phyloP scores from a whole-genome alignment of 2,888 invertebrate species.

The Drosophila anomalipes region DNA sequence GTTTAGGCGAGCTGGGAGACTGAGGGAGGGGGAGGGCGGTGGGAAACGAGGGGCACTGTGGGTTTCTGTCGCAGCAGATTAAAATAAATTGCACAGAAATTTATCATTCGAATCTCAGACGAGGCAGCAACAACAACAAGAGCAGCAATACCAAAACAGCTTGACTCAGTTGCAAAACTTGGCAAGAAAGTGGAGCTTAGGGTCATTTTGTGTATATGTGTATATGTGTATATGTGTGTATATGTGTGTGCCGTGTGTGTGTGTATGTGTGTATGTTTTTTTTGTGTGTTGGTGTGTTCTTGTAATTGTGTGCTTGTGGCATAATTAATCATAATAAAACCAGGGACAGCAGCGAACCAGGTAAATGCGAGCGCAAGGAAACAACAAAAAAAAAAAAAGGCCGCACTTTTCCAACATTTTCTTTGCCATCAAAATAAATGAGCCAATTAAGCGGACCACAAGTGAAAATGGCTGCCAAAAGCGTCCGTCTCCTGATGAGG shows the following conservation, averaged over 20 bases:
- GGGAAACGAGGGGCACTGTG: not conserved
- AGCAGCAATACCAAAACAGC: constrained; percentile 39
- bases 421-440: constrained; percentile 79
- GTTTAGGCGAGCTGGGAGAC: not conserved
- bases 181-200: constrained; percentile 74
- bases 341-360: constrained; percentile 52
- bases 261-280: constrained; percentile 22
- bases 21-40: not conserved
- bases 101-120: constrained; percentile 73
- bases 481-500: constrained; percentile 59
- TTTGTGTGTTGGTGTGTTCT: constrained; percentile 30
- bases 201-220: constrained; percentile 46
- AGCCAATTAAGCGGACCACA: constrained; percentile 76
- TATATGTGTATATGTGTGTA: not conserved
- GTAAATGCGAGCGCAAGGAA: constrained; percentile 37
- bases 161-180: constrained; percentile 75
- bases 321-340: constrained; percentile 79
- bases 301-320: constrained; percentile 50
- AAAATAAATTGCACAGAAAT: constrained; percentile 79
- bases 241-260: constrained; percentile 24
- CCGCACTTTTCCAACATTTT: constrained; percentile 73
- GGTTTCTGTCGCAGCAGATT: constrained; percentile 72
- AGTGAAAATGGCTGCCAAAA: constrained; percentile 56
- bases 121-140: constrained; percentile 45
- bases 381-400: constrained; percentile 40